Percentiles rank a stretch among this genome's conserved stretches.
Conservation (phyloP, 2,113 vertebrate species). For the Miniopterus natalensis region DNA sequence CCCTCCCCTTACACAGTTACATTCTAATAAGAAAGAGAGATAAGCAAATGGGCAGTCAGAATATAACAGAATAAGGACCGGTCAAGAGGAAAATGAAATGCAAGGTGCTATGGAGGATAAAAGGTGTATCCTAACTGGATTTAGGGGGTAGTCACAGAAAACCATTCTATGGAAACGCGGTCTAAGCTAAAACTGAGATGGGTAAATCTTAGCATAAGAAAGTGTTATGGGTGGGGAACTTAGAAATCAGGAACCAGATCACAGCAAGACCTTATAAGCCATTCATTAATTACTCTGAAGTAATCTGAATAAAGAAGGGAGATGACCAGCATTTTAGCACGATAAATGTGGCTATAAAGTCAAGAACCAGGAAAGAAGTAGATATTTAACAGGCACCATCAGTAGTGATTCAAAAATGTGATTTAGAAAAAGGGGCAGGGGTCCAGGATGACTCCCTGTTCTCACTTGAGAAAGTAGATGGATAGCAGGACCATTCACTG, state of each 20-base stretch:
- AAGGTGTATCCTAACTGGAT: not conserved
- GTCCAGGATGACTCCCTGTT: not conserved
- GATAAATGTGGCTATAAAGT: not conserved
- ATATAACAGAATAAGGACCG: not conserved
- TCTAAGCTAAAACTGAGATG: not conserved
- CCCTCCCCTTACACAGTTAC: not conserved
- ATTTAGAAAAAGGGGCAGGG: not conserved
- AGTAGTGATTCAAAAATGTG: not conserved
- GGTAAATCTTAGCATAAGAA: not conserved
- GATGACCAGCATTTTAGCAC: not conserved
- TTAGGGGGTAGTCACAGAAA: not conserved
- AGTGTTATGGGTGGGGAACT: not conserved
- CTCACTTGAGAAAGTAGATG: not conserved
- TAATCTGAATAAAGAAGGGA: conserved; percentile 11
- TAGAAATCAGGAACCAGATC: conserved; percentile 13
- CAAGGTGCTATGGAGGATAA: not conserved
- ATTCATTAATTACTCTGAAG: conserved; percentile 29
- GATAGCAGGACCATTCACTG: not conserved
- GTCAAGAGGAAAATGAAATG: conserved; percentile 1
- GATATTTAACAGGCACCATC: not conserved
- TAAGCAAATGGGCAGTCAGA: not conserved
- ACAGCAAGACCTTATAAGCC: not conserved
- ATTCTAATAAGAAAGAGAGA: not conserved
- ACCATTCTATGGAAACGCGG: not conserved
- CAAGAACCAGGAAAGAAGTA: not conserved